Percentiles rank a stretch among this genome's conserved stretches.
Conservation (phyloP, 2,113 vertebrate genomes). For the Holacanthus passer region DNA sequence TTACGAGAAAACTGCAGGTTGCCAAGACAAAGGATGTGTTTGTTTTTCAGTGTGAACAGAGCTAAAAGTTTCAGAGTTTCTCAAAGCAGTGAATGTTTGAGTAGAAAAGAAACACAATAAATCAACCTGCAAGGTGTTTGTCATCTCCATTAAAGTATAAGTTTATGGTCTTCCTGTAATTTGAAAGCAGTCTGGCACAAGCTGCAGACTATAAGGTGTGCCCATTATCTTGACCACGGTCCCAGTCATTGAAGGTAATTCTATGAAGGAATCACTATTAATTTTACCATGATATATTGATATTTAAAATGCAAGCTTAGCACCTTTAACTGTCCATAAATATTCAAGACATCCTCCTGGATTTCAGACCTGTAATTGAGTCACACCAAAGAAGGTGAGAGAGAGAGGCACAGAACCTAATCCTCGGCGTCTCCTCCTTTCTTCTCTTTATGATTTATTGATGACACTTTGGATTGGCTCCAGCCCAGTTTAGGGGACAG, state of each 20-base stretch:
- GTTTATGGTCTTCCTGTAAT: background rate
- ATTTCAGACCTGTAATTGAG: conserved; percentile 47
- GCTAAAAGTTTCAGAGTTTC: background rate
- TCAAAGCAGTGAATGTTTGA: background rate
- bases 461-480: conserved; percentile 59
- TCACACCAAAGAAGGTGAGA: conserved; percentile 29
- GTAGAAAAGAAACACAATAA: background rate
- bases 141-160: background rate
- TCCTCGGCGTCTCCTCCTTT: conserved; percentile 34
- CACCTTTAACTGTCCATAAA: conserved; percentile 51
- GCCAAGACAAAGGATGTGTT: background rate
- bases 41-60: background rate
- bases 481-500: conserved; percentile 45
- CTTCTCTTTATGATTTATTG: conserved; percentile 70
- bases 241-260: conserved; percentile 12
- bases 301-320: conserved; percentile 38
- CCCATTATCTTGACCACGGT: background rate
- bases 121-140: background rate
- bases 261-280: background rate
- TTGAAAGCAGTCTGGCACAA: background rate
- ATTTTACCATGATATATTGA: background rate
- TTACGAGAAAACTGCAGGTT: background rate
- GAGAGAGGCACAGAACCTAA: conserved; percentile 31
- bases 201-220: background rate
- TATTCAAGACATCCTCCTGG: conserved; percentile 47